Base-by-base conservation (phyloP, 64 coral and sea anemone genomes). In the Stichodactyla mertensii region DNA sequence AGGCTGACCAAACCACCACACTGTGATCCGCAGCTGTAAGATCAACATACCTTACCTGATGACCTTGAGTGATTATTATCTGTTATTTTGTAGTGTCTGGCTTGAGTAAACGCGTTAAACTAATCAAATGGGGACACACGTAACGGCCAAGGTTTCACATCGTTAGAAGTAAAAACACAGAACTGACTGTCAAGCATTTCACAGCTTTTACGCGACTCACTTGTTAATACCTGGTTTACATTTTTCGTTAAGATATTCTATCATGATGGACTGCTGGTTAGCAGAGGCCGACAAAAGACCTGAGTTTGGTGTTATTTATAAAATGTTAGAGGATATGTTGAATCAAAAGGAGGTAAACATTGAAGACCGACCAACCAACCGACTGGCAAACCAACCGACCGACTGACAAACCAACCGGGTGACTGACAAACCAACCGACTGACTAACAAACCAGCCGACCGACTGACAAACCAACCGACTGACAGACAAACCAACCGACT, bases 21-120 rank as follows among this genome's bases (percentile, higher is more conserved):
- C n/a, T 98, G 95, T 52, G 89, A 92, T 15, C 82, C 92, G 55
- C 82, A 91, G 61, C 28, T 98, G 95, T 98, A 93, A 98, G 95
- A 45, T 45, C 36, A 45, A 45, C 36, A 4, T 45, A 45, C 36
- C 36, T 45, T 45, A 45, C 36, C 36, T 31, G 28, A 31, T 45
- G 36, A 45, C 36, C 36, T 45, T 45, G 1, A 45, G 28, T 16
- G 9, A 59, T 59, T 59, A 59, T 59, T 59, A 31, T 31, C 28
- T 31, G 1, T 45, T 45, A 2, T 2, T 45, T 2, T 45, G 1
- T 45, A 45, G 36, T 45, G 36, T 45, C 36, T 45, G 36, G 28
- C 28, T 31, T 45, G 36, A 45, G 36, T 45, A 45, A 45, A 4
- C 36, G 36, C 36, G 36, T 45, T 45, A 45, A 45, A 45, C 36